These are phyloP conservation scores for Neosilurus hyrtlii DNA, from an alignment of 2,797 vertebrate genomes.

Conservation along the genomic window DNA sequence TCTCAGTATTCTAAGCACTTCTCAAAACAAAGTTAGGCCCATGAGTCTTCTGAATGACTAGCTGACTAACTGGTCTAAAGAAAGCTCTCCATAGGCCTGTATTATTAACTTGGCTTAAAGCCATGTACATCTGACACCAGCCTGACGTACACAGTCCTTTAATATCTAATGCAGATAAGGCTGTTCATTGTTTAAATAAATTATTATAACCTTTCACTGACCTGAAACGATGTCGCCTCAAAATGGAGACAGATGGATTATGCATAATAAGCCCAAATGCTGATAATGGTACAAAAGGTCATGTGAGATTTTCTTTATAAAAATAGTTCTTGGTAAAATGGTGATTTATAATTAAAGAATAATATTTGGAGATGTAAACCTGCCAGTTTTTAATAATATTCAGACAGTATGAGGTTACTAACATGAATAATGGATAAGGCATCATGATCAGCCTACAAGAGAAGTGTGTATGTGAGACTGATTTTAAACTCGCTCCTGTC, in stretches of 20 bases:
- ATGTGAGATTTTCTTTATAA: neutral
- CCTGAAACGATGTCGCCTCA: neutral
- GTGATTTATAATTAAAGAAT: neutral
- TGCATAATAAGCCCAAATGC: neutral
- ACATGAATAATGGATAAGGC: neutral
- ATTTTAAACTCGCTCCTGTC: neutral
- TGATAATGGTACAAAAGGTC: neutral
- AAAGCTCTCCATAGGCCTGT: neutral
- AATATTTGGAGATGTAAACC: neutral
- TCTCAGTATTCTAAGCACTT: neutral
- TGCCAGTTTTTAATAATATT: neutral
- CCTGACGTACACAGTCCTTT: constrained; percentile 11
- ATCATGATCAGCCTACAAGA: neutral
- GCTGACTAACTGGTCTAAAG: neutral
- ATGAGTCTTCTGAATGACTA: neutral
- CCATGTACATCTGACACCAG: constrained; percentile 8
- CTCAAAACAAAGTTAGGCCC: neutral
- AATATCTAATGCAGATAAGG: constrained; percentile 8
- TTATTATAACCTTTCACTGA: neutral
- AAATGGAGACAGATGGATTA: neutral
- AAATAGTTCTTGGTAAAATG: neutral
- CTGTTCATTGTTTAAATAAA: constrained; percentile 11
- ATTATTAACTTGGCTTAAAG: neutral
- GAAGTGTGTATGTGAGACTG: neutral
- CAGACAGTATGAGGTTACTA: neutral